Base-by-base conservation (phyloP, 2,888 invertebrate genomes). In the Tiliacea citrago region DNA sequence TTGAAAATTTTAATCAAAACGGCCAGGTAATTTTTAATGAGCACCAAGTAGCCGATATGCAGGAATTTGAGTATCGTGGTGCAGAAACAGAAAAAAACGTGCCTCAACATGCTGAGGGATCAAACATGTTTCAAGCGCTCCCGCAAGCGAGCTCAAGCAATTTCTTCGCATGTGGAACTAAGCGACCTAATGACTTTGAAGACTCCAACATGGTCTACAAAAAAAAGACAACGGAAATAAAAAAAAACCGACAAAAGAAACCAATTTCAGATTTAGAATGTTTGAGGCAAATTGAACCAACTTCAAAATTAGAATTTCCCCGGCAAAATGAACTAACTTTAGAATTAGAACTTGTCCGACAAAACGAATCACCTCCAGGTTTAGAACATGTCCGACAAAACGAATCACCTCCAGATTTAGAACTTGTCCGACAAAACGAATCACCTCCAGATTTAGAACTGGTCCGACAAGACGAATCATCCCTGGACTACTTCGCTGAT, bases 401-500 rank as follows among this genome's bases (percentile, higher is more conserved):
- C 0, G 2, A 39, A 16, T 24, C 62, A 62, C 2, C n/a, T 61
- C n/a, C 42, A 61, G 16, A 61, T 42, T 61, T n/a, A 6, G 82
- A 87, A 39, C 51, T 45, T 3, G 10, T 35, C 12, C 72, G 63
- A 57, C 73, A 80, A 73, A 71, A 68, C 12, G 67, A 77, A 58
- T 16, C 47, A 47, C 4, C 16, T 47, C 60, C 58, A n/a, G 61
- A 70, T 5, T 49, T 70, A 5, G 81, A 73, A 6, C 1, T 24
- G 9, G 24, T 18, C 9, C 57, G 18, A 5, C 47, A 47, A 47
- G 21, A 21, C 9, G 21, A 65, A 8, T 78, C 87, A 18, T 78
- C 82, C 6, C 80, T 92, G 10, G 91, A 91, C 10, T 72, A 72
- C 0, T 87, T 92, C 47, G 89, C 92, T n/a, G 90, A 90, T 55